A percentile compares a stretch with the other conserved stretches of the same genome.
These are phyloP conservation scores for Gymnoscopelus braueri DNA, from an alignment of 2,797 vertebrate genomes.

Conservation along the genomic window DNA sequence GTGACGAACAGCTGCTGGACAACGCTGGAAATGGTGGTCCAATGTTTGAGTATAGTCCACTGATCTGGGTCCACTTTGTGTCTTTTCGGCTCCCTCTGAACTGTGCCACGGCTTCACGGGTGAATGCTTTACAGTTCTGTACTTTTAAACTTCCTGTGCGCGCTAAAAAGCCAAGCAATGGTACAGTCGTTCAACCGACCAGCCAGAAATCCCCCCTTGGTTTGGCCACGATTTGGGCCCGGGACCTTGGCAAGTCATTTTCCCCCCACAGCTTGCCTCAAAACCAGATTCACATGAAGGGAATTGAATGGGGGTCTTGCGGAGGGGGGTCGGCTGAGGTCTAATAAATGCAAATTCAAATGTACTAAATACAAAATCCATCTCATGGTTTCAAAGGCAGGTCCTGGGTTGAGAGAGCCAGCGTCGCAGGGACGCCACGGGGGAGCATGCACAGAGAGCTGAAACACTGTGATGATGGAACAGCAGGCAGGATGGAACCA, in stretches of 20 bases:
- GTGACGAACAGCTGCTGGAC: not conserved
- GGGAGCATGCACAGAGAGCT: not conserved
- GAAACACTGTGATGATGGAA: conserved; percentile 11
- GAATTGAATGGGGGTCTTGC: conserved; percentile 6
- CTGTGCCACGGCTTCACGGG: not conserved
- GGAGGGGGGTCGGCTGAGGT: not conserved
- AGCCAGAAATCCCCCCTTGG: conserved; percentile 7
- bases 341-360: conserved; percentile 3
- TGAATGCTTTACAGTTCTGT: not conserved
- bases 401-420: not conserved
- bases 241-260: conserved; percentile 25
- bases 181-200: conserved; percentile 2
- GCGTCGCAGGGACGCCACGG: not conserved
- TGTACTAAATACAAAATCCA: not conserved
- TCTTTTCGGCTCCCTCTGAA: not conserved
- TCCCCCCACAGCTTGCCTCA: conserved; percentile 1
- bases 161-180: not conserved
- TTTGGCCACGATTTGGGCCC: conserved; percentile 14
- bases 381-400: conserved; percentile 12
- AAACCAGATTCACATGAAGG: conserved; percentile 20
- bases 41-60: not conserved
- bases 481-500: conserved; percentile 33
- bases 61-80: not conserved
- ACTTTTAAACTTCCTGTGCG: not conserved
- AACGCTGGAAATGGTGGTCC: not conserved